phyloP scores from a whole-genome alignment of 2,797 vertebrate species.

The Balearica regulorum region DNA sequence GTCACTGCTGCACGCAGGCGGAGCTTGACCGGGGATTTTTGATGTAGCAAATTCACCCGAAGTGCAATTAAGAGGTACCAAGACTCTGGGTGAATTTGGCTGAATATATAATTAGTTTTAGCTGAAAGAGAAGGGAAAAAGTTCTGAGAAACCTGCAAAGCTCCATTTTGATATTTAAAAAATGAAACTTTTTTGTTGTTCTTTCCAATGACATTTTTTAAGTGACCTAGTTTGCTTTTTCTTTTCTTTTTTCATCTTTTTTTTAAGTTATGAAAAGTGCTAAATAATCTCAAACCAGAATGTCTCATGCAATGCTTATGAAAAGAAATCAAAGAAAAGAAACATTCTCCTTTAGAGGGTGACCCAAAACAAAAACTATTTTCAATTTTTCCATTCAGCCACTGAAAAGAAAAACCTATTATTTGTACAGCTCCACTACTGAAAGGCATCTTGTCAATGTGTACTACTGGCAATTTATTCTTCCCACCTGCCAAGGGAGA shows the following conservation, averaged over 20 bases:
- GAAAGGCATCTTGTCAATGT: background rate
- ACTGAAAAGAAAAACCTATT: conserved; percentile 31
- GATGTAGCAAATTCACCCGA: background rate
- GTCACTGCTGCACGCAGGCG: fast-evolving
- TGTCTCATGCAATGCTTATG: background rate
- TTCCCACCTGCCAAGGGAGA: conserved; percentile 33
- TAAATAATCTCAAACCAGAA: conserved; percentile 21
- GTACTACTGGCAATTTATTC: background rate
- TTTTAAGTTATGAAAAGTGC: background rate
- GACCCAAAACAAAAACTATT: conserved; percentile 38
- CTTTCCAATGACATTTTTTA: background rate
- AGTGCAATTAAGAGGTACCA: background rate
- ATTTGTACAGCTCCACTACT: background rate
- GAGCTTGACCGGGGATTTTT: background rate
- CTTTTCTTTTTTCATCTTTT: background rate
- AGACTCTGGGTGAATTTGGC: background rate
- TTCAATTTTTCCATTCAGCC: background rate
- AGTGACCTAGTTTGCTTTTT: conserved; percentile 11
- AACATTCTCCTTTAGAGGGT: conserved; percentile 1
- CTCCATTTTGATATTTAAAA: background rate
- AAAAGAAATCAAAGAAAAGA: conserved; percentile 34
- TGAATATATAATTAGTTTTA: background rate
- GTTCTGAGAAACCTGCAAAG: background rate
- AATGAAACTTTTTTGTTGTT: background rate
- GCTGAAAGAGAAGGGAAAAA: background rate